Evolutionary conservation across 1,140 invertebrate genomes (phyloP), one percentile per base, ranked within the genome.

Genomic region (Capitella teleta): DNA sequence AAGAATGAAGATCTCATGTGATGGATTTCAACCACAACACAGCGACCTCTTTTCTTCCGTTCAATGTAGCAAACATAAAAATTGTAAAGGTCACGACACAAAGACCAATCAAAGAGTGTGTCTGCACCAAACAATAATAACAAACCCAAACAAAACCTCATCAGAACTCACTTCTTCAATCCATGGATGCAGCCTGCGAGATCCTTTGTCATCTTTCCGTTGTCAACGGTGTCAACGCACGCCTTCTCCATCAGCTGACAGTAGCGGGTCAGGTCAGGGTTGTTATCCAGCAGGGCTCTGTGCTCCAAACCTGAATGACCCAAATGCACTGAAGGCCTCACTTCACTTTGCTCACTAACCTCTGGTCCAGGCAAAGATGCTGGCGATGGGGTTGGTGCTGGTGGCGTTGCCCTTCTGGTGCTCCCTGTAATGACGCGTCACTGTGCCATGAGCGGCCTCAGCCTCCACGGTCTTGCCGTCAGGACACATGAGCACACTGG

Each of bases 111-210:
- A n/a, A n/a, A 19, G 10, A n/a, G 19, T n/a, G 19, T 10, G 12
- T 12, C 24, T 14, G 25, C 16, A 14, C 2, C n/a, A 5, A 2
- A 19, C 14, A 24, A 2, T 43, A 24, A 21, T n/a, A n/a, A n/a
- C n/a, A n/a, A n/a, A n/a, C n/a, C n/a, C n/a, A n/a, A n/a, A n/a
- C n/a, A n/a, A n/a, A n/a, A n/a, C n/a, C n/a, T n/a, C 25, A 44
- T 12, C 25, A 44, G 10, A 5, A 60, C 61, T 68, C 58, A 72
- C 69, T 72, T 72, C 52, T 72, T 73, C 5, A 73, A 82, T 52
- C 93, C 93, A 72, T 98, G 91, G 56, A 97, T 92, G 69, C 94
- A 98, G 66, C 94, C 93, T 41, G 94, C 94, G 60, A 98, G 79
- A 81, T 98, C 95, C 71, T 98, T 98, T 23, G 95, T 98, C 91